Percentiles rank a stretch among this genome's conserved stretches.
Evolutionary conservation across 2,888 invertebrate genomes (phyloP).

Genomic region (Panzeria rudis): DNA sequence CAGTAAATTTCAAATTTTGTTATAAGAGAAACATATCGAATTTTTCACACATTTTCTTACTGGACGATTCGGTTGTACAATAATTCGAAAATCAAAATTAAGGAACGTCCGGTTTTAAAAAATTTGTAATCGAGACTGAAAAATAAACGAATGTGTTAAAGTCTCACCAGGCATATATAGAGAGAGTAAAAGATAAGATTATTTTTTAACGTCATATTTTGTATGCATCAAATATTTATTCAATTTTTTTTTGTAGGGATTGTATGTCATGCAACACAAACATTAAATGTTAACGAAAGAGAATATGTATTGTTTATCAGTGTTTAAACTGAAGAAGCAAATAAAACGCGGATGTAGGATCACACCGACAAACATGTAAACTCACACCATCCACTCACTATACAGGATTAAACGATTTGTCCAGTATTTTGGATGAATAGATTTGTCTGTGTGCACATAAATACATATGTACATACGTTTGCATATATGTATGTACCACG

Average conservation of each 20-base stretch:
- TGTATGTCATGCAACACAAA: conserved; percentile 40
- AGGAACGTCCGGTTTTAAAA: conserved; percentile 53
- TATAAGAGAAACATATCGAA: no score
- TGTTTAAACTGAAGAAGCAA: conserved; percentile 9
- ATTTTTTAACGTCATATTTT: conserved; percentile 58
- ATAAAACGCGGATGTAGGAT: conserved; percentile 54
- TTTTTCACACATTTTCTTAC: background rate
- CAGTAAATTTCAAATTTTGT: no score
- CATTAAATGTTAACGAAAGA: background rate
- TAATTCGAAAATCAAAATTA: background rate
- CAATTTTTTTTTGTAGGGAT: conserved; percentile 25
- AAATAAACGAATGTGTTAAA: conserved; percentile 8
- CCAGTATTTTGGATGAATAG: conserved; percentile 25
- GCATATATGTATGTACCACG: background rate
- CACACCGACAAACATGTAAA: conserved; percentile 6
- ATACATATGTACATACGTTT: background rate
- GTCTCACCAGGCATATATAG: background rate
- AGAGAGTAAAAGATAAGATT: conserved; percentile 60
- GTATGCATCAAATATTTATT: conserved; percentile 20
- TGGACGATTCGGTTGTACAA: background rate
- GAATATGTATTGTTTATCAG: background rate
- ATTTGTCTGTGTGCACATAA: conserved; percentile 11
- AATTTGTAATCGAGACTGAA: conserved; percentile 53
- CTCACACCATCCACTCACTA: background rate
- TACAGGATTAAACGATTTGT: conserved; percentile 23